Evolutionary conservation across 1,140 invertebrate species (phyloP).

Genomic region (Cydia fagiglandana): DNA sequence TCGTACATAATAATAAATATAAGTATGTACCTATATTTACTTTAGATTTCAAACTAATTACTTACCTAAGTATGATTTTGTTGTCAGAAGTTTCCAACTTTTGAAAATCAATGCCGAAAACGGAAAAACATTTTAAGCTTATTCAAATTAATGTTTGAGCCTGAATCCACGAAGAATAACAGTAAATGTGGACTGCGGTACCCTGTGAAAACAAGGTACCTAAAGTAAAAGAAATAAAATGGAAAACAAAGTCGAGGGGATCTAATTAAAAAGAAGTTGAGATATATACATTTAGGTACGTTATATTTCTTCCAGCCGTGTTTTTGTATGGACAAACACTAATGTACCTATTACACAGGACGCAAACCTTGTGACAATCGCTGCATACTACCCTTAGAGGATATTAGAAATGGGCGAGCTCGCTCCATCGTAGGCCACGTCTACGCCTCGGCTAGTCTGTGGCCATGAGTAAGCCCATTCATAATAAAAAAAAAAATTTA

Average conservation of each 20-base stretch:
- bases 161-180: too few species aligned
- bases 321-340: neutral
- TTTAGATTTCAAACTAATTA: too few species aligned
- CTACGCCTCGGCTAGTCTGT: too few species aligned
- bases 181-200: neutral
- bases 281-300: neutral
- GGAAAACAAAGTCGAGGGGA: constrained; percentile 28
- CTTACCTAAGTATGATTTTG: neutral
- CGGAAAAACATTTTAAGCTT: neutral
- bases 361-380: neutral
- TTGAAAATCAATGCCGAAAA: neutral
- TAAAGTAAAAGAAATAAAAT: constrained; percentile 23
- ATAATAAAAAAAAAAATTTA: too few species aligned
- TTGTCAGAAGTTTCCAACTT: neutral
- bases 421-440: too few species aligned
- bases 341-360: constrained; percentile 13
- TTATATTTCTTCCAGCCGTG: constrained; percentile 4
- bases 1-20: too few species aligned
- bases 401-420: too few species aligned
- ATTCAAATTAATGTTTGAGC: neutral
- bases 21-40: too few species aligned
- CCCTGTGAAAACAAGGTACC: neutral
- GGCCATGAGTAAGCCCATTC: too few species aligned
- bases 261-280: constrained; percentile 31
- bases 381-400: too few species aligned